Percentiles rank a stretch among this genome's conserved stretches.
Evolutionary conservation across 2,797 vertebrate genomes (phyloP).

Genomic region (Nasua narica): DNA sequence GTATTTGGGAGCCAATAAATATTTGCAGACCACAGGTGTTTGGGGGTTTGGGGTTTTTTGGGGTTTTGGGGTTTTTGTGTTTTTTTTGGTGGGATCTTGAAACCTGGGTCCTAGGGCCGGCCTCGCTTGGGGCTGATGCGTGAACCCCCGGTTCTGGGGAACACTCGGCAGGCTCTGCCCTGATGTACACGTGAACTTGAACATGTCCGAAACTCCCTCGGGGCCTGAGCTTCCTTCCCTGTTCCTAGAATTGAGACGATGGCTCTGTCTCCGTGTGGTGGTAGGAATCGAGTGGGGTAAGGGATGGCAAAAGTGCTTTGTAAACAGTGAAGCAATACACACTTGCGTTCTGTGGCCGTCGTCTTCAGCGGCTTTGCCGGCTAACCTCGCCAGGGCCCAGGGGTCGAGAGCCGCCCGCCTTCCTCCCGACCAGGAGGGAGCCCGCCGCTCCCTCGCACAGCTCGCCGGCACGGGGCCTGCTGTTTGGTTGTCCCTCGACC

Average conservation of each 20-base stretch:
- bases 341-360: background rate
- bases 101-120: background rate
- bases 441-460: accelerated
- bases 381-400: background rate
- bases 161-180: background rate
- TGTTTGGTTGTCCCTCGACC: background rate
- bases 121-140: too few species aligned
- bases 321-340: background rate
- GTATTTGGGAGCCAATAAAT: background rate
- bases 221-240: background rate
- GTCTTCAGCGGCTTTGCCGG: accelerated
- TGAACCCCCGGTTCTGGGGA: background rate
- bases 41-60: background rate
- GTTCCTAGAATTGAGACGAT: background rate
- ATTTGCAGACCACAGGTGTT: background rate
- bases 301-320: background rate
- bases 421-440: background rate
- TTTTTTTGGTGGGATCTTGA: background rate
- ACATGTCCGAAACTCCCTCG: background rate
- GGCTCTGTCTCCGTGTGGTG: background rate
- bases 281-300: background rate
- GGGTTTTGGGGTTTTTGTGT: too few species aligned
- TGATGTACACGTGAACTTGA: background rate
- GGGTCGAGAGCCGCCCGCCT: background rate
- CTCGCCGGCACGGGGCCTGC: background rate